Conservation (phyloP, 2,888 invertebrate species). For the Pyrocoelia pectoralis region DNA sequence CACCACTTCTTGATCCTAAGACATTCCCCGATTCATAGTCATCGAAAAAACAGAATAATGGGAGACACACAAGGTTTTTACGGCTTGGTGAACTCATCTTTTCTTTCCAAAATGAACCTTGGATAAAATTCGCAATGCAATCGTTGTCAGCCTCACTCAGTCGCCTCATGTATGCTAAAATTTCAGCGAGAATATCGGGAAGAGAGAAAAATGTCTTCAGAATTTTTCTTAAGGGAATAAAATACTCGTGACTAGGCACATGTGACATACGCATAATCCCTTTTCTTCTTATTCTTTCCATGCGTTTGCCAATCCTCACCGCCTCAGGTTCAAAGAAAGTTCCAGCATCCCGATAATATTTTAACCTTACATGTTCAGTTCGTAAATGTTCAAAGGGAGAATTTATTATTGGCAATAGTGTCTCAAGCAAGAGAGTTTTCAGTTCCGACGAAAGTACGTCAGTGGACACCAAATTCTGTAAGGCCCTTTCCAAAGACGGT, state of each 20-base stretch:
- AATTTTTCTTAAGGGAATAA: not conserved
- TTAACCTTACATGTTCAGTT: not conserved
- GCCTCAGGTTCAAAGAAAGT: not conserved
- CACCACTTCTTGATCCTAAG: not conserved
- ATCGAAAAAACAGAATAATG: not conserved
- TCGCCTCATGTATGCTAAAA: not conserved
- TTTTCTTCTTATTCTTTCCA: not conserved
- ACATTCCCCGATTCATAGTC: not conserved
- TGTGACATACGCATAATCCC: not conserved
- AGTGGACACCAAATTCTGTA: not conserved
- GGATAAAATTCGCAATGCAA: not conserved
- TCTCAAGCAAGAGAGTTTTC: not conserved
- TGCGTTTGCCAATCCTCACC: not conserved
- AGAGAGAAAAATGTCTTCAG: not conserved
- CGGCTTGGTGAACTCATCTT: not conserved
- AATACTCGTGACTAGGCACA: not conserved
- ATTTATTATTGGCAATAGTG: not conserved
- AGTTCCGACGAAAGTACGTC: not conserved
- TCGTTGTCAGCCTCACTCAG: not conserved
- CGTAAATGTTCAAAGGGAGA: not conserved
- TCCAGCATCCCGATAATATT: not conserved
- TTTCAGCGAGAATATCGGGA: not conserved
- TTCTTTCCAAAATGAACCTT: not conserved
- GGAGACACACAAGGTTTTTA: not conserved
- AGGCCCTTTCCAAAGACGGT: not conserved